phyloP scores from a whole-genome alignment of 2,113 vertebrate species.

The Pachypanchax playfairii region DNA sequence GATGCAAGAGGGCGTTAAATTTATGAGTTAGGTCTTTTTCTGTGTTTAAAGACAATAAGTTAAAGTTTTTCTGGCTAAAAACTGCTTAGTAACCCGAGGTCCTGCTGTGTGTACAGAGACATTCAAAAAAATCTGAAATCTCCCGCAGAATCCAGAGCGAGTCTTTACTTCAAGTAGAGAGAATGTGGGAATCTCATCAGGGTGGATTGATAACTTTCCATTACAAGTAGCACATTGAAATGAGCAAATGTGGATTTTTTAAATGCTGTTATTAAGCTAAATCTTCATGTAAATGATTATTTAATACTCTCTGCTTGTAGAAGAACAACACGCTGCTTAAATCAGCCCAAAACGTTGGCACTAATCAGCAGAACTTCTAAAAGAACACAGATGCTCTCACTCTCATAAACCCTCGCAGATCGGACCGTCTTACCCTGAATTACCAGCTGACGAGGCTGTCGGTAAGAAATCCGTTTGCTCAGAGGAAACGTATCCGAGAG shows the following conservation, averaged over 20 bases:
- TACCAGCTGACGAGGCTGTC: slow-evolving; percentile 22
- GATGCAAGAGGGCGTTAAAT: slow-evolving; percentile 33
- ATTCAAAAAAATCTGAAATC: too few relatives aligned
- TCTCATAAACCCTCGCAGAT: neutral
- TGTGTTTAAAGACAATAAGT: too few relatives aligned
- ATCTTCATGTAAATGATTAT: neutral
- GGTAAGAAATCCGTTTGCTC: slow-evolving; percentile 20
- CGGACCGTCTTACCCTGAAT: neutral
- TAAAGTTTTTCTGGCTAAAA: too few relatives aligned
- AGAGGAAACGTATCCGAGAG: slow-evolving; percentile 2
- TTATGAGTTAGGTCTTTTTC: too few relatives aligned
- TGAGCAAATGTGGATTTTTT: too few relatives aligned
- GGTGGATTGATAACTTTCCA: too few relatives aligned
- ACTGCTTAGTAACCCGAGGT: too few relatives aligned
- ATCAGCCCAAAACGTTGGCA: slow-evolving; percentile 4
- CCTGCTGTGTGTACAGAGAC: too few relatives aligned
- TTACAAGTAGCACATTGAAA: too few relatives aligned
- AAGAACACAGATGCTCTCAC: neutral
- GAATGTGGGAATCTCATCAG: too few relatives aligned
- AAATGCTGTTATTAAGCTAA: neutral
- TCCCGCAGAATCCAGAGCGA: too few relatives aligned
- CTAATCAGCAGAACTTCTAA: neutral
- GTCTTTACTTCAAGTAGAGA: too few relatives aligned
- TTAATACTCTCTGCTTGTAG: slow-evolving; percentile 26
- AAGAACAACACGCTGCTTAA: slow-evolving; percentile 28